Base-by-base conservation (phyloP, 2,113 vertebrate genomes). In the Thomomys bottae region DNA sequence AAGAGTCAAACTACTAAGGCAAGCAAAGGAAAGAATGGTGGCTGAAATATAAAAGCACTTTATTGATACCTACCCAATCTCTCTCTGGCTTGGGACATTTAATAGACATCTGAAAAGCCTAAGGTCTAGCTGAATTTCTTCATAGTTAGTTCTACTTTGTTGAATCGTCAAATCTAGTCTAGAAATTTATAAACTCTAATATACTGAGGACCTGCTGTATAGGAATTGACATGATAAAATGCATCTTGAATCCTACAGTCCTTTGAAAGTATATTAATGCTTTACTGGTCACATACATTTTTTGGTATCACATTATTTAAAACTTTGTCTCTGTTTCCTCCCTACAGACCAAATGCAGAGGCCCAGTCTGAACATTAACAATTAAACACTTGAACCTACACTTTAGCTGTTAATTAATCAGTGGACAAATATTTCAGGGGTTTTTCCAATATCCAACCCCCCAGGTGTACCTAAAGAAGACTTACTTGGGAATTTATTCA, bases 381-480 rank as follows among this genome's bases (percentile, higher is more conserved):
- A 92, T 85, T 92, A 80, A 94, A 70, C 32, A 20, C 24, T 20
- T 84, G 61, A 63, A 66, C 20, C 40, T 88, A 54, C 18, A 42
- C 34, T 57, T 6, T 71, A 68, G 57, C 54, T 88, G 38, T 70
- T 81, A 73, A 87, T 89, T 91, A 92, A 88, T 82, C 40, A 42
- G 20, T 64, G 84, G 84, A 75, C n/a, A 77, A 80, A 83, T 38
- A 83, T 79, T 49, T 32, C 40, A 71, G 34, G 21, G 76, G 30
- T 8, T 10, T 40, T 84, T 92, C 11, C 68, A 32, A 2, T 28
- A 54, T 32, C 30, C 36, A 45, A 6, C 64, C 54, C 85, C 61
- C 36, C 10, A 73, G 76, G 83, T 66, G 15, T 72, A 20, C 30
- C 20, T 76, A 54, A 70, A 30, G 38, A 68, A 64, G 54, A 49